A percentile compares a stretch with the other conserved stretches of the same genome.
Evolutionary conservation across 2,113 vertebrate genomes (phyloP).

Genomic region (Crotalus viridis): DNA sequence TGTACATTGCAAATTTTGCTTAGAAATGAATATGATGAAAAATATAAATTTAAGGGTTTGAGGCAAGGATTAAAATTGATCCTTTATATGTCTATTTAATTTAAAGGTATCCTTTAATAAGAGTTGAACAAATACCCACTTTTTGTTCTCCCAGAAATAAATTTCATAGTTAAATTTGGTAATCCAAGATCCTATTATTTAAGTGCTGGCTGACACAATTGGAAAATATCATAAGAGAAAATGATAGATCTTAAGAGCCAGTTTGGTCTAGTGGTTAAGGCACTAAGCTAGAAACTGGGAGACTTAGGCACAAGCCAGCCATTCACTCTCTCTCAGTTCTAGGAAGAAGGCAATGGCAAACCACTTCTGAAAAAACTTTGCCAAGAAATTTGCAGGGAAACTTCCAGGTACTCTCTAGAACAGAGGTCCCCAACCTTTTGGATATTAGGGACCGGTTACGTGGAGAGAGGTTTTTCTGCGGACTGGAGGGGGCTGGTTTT

Average conservation of each 20-base stretch:
- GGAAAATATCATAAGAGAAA: not conserved
- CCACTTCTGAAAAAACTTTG: not conserved
- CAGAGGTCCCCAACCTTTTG: no score
- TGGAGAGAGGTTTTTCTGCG: no score
- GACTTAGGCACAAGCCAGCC: not conserved
- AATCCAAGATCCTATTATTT: not conserved
- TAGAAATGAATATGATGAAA: not conserved
- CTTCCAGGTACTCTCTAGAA: not conserved
- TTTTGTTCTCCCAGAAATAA: not conserved
- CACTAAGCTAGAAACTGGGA: not conserved
- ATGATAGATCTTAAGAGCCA: not conserved
- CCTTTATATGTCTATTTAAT: not conserved
- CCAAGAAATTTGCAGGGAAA: not conserved
- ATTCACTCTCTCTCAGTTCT: not conserved
- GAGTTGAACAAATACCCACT: not conserved
- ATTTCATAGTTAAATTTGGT: not conserved
- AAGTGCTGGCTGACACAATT: not conserved
- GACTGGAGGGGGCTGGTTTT: no score
- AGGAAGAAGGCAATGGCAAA: not conserved
- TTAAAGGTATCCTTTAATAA: not conserved
- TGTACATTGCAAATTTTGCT: not conserved
- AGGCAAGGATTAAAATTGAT: not conserved
- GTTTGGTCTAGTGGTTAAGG: not conserved
- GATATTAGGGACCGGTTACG: no score
- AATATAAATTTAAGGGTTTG: not conserved